Conservation (phyloP, 2,113 vertebrate genomes). For the Casuarius casuarius region DNA sequence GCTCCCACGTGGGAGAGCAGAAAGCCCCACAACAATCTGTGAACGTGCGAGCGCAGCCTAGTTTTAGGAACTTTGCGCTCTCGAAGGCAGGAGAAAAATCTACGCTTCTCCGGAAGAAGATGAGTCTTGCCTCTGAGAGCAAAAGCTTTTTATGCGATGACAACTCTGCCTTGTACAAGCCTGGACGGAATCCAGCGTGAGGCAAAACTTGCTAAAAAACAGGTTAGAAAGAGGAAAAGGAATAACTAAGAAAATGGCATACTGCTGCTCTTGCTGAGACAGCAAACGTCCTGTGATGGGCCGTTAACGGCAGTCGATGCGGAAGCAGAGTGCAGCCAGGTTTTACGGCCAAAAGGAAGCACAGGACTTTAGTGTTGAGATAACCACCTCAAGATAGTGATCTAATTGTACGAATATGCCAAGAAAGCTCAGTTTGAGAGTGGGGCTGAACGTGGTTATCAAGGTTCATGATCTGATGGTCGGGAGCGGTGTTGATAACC, state of each 20-base stretch:
- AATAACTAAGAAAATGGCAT: neutral
- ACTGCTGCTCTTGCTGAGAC: accelerated
- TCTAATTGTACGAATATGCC: accelerated
- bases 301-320: neutral
- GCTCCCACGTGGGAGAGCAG: neutral
- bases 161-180: accelerated
- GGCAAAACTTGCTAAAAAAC: neutral
- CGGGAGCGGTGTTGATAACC: neutral
- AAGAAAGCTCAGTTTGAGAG: neutral
- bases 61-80: no score
- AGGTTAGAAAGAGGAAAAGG: neutral
- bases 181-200: neutral
- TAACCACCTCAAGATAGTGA: neutral
- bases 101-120: accelerated
- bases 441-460: neutral
- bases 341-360: neutral
- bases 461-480: neutral
- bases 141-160: neutral
- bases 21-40: neutral
- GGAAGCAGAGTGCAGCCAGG: neutral
- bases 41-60: neutral
- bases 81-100: neutral
- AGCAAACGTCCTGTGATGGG: accelerated
- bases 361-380: neutral
- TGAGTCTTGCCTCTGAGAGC: neutral